Evolutionary conservation across 2,113 vertebrate genomes (phyloP), one percentile per base, ranked within the genome.

Genomic region (Sapayoa aenigma): DNA sequence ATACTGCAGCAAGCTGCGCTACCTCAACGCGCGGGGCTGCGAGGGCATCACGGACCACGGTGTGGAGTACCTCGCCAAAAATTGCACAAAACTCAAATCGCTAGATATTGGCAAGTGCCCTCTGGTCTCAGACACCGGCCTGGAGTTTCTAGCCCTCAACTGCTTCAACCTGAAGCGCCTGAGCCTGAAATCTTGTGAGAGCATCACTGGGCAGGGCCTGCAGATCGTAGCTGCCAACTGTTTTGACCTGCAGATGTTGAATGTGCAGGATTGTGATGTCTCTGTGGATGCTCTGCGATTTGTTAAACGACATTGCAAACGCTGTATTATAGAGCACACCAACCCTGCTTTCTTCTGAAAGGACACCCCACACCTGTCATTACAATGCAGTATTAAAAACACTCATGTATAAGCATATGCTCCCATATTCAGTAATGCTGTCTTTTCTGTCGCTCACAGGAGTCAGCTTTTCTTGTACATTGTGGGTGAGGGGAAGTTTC

Each of bases 31-130:
- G 12, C 96, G 99, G 85, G 99, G 99, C 94, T 99, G 99, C 85
- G 99, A 99, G 97, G 99, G 99, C 88, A 98, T 99, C 94, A 99
- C 99, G 59, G 99, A 99, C 98, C 99, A 99, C 8, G 99, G 99
- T 8, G 96, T 99, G 90, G 98, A 99, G 89, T 99, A 99, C 97
- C 97, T 99, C 74, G 99, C 99, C 91, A 98, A 99, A 96, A 99
- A 99, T 98, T 99, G 99, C 98, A 96, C 99, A 81, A 99, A 98
- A 96, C 98, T 99, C 94, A 99, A 99, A 88, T 99, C 99, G 0
- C 97, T 99, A 58, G 99, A 99, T 65, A 99, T 99, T 50, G 99
- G 99, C 62, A 99, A 99, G 93, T 99, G 99, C 97, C 99, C 99
- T 4, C 95, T 99, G 95, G 99, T 99, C 90, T 99, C 99, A 4